These are phyloP conservation scores for Eupleurogrammus muticus DNA, from an alignment of 2,797 vertebrate species.

Conservation along the genomic window DNA sequence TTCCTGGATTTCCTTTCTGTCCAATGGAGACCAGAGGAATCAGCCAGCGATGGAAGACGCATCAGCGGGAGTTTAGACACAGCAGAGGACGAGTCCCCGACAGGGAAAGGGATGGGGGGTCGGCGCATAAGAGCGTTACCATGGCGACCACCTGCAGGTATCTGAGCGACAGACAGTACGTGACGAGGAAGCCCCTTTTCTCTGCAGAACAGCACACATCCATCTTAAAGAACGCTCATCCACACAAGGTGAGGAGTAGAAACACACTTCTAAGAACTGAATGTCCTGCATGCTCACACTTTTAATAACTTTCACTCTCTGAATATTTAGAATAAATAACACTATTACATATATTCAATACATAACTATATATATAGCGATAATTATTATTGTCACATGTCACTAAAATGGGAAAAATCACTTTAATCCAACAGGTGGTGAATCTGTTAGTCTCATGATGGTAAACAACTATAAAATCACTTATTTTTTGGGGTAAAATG, in stretches of 20 bases:
- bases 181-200: constrained; percentile 66
- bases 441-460: too few relatives aligned
- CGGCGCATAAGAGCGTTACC: constrained; percentile 48
- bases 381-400: too few relatives aligned
- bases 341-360: too few relatives aligned
- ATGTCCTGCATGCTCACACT: neutral
- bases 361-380: too few relatives aligned
- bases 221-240: constrained; percentile 71
- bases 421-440: too few relatives aligned
- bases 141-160: constrained; percentile 70
- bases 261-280: neutral
- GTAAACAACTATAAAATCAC: too few relatives aligned
- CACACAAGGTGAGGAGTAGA: constrained; percentile 57
- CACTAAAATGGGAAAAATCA: too few relatives aligned
- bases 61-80: constrained; percentile 28
- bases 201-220: constrained; percentile 49
- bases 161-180: constrained; percentile 69
- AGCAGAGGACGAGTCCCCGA: constrained; percentile 9
- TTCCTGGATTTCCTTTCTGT: constrained; percentile 39
- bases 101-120: neutral
- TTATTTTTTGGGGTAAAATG: too few relatives aligned
- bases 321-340: too few relatives aligned
- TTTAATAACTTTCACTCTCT: too few relatives aligned
- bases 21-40: constrained; percentile 57
- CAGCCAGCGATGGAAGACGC: constrained; percentile 51